These are phyloP conservation scores for Rhodinocichla rosea DNA, from an alignment of 2,113 vertebrate species.

Conservation along the genomic window DNA sequence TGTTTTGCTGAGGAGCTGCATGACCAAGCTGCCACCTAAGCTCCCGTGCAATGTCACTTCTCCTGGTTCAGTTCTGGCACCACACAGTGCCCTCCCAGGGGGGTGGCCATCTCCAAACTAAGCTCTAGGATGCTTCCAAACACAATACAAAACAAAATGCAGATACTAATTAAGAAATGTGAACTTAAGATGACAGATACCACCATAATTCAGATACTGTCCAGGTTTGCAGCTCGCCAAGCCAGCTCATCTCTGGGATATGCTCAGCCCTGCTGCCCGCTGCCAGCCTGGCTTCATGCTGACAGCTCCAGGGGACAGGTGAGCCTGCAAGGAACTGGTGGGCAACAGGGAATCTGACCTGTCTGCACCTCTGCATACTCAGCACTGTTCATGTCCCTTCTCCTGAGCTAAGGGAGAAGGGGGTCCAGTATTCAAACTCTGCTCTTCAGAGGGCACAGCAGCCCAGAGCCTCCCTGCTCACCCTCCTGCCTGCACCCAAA, in stretches of 20 bases:
- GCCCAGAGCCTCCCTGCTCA: neutral
- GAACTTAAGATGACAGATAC: neutral
- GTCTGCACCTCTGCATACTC: neutral
- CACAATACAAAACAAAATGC: neutral
- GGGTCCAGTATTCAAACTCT: neutral
- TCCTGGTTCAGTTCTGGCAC: neutral
- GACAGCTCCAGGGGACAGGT: neutral
- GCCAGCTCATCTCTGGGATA: neutral
- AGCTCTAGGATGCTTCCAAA: neutral
- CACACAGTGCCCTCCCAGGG: fast-evolving
- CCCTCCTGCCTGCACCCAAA: neutral
- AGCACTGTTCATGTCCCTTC: fast-evolving
- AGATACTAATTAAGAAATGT: neutral
- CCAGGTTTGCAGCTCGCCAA: neutral
- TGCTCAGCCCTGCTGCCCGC: fast-evolving
- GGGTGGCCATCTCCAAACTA: neutral
- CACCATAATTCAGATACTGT: neutral
- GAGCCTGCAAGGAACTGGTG: neutral
- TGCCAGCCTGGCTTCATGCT: neutral
- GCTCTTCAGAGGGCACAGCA: neutral
- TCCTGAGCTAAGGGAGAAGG: neutral
- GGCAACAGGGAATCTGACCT: neutral
- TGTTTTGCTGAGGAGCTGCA: neutral
- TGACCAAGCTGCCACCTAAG: neutral
- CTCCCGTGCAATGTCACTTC: fast-evolving